Conservation (phyloP, 2,888 invertebrate species). For the Eupithecia dodoneata region DNA sequence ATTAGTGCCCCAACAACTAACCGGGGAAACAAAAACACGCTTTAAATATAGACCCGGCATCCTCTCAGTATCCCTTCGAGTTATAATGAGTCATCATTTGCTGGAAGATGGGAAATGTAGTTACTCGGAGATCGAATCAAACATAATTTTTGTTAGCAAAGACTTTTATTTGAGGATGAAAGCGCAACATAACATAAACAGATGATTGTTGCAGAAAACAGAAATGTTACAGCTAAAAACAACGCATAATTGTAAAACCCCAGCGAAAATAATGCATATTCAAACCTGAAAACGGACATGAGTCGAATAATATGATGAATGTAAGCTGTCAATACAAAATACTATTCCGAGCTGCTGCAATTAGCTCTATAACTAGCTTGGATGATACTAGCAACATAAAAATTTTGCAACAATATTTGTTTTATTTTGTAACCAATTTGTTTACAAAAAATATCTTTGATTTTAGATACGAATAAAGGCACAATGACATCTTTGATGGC, state of each 20-base stretch:
- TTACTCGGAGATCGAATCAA: not conserved
- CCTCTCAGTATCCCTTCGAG: conserved; percentile 44
- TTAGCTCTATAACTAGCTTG: too few relatives aligned
- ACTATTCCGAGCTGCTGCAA: not conserved
- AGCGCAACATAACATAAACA: not conserved
- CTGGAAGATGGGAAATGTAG: conserved; percentile 5
- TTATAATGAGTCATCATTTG: conserved; percentile 15
- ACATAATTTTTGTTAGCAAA: not conserved
- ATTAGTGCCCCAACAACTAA: conserved; percentile 73
- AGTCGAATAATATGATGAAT: not conserved
- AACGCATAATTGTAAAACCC: not conserved
- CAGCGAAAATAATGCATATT: not conserved
- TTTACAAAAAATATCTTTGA: not conserved
- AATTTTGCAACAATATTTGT: not conserved
- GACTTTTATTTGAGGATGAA: not conserved
- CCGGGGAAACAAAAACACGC: conserved; percentile 70
- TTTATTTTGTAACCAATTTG: not conserved
- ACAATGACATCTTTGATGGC: not conserved
- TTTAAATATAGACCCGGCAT: conserved; percentile 67
- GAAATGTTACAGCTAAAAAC: not conserved
- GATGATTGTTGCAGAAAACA: not conserved
- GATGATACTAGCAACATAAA: not conserved
- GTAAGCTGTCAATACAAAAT: not conserved
- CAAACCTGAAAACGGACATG: not conserved
- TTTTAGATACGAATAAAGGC: not conserved